Base-by-base conservation (phyloP, 2,888 invertebrate species). In the Parnassius apollo region DNA sequence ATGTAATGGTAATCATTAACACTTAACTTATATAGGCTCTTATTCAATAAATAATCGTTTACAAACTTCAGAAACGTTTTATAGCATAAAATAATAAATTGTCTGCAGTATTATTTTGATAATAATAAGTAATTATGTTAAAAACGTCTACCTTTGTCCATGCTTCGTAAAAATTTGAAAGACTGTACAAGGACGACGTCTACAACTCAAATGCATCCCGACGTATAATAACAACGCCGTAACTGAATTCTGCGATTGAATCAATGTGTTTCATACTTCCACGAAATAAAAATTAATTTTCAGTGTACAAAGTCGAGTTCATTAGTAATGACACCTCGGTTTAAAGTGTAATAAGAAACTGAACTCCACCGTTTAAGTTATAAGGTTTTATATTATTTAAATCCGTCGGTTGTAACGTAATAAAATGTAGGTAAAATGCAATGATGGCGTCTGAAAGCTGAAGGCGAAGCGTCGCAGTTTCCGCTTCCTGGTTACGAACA, bases 371-470 rank as follows among this genome's bases (percentile, higher is more conserved):
- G 12, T 35, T 10, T 9, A 35, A 50, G 53, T 57, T 50, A 57
- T 64, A 64, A 48, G 57, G 57, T 57, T 53, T 64, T 57, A 48
- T 60, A 53, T 60, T 25, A 57, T 49, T 57, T 45, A 49, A 57
- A 57, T 48, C 13, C 52, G 42, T 50, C 13, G 42, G 57, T 42
- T 59, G 25, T 49, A 10, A 42, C 25, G 12, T 56, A 13, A 45
- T 57, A 50, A 48, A 55, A 59, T 48, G 52, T 46, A 56, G 52
- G 60, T 80, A 77, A 81, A 79, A 81, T 81, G 82, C 83, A 82
- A 81, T 83, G 82, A 84, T 82, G 78, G 78, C 78, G 81, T 75
- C 83, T 85, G 81, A 83, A 86, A 83, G 77, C 83, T 83, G 80
- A 81, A 83, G 81, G 78, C 78, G 80, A 78, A 81, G 78, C 80